Base-by-base conservation (phyloP, 1,140 invertebrate genomes). In the Idris sp. region DNA sequence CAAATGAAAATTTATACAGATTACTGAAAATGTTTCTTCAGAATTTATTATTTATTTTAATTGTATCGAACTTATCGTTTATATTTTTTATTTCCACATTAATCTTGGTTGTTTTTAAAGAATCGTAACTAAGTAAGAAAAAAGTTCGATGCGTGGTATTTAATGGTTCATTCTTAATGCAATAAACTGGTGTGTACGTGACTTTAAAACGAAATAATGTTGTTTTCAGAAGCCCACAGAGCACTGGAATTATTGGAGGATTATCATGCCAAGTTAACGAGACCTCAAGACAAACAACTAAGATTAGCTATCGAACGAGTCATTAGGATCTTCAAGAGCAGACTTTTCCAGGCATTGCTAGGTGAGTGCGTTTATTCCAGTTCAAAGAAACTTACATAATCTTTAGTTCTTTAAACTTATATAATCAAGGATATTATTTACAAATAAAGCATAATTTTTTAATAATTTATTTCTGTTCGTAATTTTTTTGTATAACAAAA, bases 181-280 rank as follows among this genome's bases (percentile, higher is more conserved):
- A 40, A 40, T 40, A 28, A 3, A 2, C 1, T 19, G 2, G 10
- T 28, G 1, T 30, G 18, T 51, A 18, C 25, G 38, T 48, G 11
- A 35, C 36, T 26, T 28, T 30, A 74, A 67, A 59, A n/a, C 22
- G 14, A 43, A 54, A 46, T 41, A 28, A 49, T 77, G 36, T 80
- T 83, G 25, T 62, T 90, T 91, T 28, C 92, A 98, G 97, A 98
- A 90, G 97, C 97, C 86, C 97, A 99, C 87, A 91, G 97, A 87
- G 97, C 97, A 64, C 89, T 99, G 80, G 97, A 98, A 90, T 90
- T 99, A 78, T 91, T 99, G 78, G 97, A 99, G 89, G 97, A 99
- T 86, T 99, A 99, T 88, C 96, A 98, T 87, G 93, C 93, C 58
- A 96, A 97, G 83, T 89, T 99, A 77, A 94, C 92, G 33, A 93